These are phyloP conservation scores for Solea senegalensis DNA, from an alignment of 2,113 vertebrate species.

Conservation along the genomic window DNA sequence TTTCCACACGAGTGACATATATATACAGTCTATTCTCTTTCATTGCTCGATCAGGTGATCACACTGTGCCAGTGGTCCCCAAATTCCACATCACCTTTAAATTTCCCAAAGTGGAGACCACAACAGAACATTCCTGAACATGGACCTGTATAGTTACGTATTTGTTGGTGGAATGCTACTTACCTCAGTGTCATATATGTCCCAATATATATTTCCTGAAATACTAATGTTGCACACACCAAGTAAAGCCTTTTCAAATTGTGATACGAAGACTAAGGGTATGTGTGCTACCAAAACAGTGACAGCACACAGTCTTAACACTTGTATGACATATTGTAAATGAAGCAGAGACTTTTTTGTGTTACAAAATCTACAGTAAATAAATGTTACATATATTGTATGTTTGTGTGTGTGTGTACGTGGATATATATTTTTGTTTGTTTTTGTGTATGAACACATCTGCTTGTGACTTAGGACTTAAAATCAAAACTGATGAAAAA, in stretches of 20 bases:
- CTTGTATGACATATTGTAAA: constrained; percentile 52
- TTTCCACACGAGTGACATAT: not conserved
- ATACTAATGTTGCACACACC: constrained; percentile 53
- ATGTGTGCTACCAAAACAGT: constrained; percentile 38
- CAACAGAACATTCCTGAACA: constrained; percentile 55
- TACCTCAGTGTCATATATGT: constrained; percentile 33
- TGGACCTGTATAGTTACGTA: constrained; percentile 30
- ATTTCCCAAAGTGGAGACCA: constrained; percentile 24
- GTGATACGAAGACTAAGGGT: constrained; percentile 29
- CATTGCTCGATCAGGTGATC: not conserved
- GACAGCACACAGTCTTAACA: constrained; percentile 44
- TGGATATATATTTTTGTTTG: constrained; percentile 33
- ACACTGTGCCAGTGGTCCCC: not conserved
- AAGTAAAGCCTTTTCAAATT: constrained; percentile 59
- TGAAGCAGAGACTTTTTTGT: constrained; percentile 39
- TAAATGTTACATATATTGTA: constrained; percentile 57
- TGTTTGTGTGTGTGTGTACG: constrained; percentile 7
- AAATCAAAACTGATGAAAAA: too few relatives aligned
- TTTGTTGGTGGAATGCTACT: constrained; percentile 44
- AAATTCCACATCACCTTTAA: constrained; percentile 9
- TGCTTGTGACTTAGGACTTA: constrained; percentile 10
- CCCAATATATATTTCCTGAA: constrained; percentile 31
- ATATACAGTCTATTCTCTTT: not conserved
- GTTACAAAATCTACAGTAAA: constrained; percentile 39
- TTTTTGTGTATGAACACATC: constrained; percentile 26